Base-by-base conservation (phyloP, 2,113 vertebrate genomes). In the Leptodactylus fuscus region DNA sequence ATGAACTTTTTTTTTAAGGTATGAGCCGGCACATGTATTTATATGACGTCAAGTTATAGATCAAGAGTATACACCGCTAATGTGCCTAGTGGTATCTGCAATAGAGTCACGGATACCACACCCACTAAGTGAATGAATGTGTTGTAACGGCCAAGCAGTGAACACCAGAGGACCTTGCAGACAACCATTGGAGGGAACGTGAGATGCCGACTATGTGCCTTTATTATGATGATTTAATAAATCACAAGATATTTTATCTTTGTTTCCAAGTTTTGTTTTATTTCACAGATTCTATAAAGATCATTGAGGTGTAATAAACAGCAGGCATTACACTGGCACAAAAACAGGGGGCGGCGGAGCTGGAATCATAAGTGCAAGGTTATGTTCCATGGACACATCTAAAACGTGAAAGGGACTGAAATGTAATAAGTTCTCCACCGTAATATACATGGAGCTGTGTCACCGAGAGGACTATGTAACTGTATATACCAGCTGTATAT, bases 191-290 rank as follows among this genome's bases (percentile, higher is more conserved):
- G 18, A 73, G 44, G 5, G 20, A 24, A 32, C 58, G n/a, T 32
- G 36, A 27, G 16, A 83, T 24, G 12, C 48, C 53, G 22, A 78
- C 65, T 27, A 44, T 46, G 76, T 85, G 83, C 44, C 83, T 85
- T 80, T 38, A 46, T 48, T 67, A 41, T 24, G 32, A 83, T 51
- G 74, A 79, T 38, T 80, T 85, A 85, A 85, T 80, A 79, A 80
- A 80, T 81, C 55, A 15, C 58, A 44, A 27, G 12, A 53, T 53
- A 53, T 79, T 70, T 53, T 70, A 85, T 70, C 44, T 41, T 24
- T 13, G 24, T 13, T 44, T 18, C 4, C 55, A 20, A 36, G 60
- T 13, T 53, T n/a, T 16, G 18, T 58, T 48, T 71, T 27, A 20
- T 73, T 83, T 83, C n/a, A 16, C 13, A 6, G 20, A 44, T 29